Percentiles rank a stretch among this genome's conserved stretches.
Conservation (phyloP, 1,140 invertebrate species). For the Meloidogyne chitwoodi region DNA sequence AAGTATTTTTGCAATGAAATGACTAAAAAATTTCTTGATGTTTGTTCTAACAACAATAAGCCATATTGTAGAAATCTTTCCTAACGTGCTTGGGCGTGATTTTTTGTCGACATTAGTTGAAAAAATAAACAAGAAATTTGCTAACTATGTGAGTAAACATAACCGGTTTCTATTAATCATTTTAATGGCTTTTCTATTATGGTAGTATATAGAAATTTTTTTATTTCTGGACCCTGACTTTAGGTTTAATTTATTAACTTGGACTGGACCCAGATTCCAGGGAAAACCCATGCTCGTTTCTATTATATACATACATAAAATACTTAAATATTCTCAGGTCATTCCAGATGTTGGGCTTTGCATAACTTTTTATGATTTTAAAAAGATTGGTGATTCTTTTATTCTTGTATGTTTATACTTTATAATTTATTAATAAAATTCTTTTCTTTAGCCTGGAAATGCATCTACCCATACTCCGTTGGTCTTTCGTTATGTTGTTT, state of each 20-base stretch:
- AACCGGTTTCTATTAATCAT: background rate
- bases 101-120: conserved; percentile 16
- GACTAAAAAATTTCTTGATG: background rate
- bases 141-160: background rate
- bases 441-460: conserved; percentile 19
- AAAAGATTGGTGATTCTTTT: conserved; percentile 21
- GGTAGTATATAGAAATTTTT: too few relatives aligned
- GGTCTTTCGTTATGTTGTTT: conserved; percentile 24
- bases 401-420: conserved; percentile 10
- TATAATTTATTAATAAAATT: background rate
- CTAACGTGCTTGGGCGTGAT: conserved; percentile 7
- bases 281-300: too few relatives aligned
- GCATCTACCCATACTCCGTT: conserved; percentile 25
- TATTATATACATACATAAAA: too few relatives aligned
- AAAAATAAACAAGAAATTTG: conserved; percentile 10
- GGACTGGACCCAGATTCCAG: too few relatives aligned
- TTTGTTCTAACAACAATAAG: conserved; percentile 19
- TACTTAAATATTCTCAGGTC: conserved; percentile 14
- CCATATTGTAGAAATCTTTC: conserved; percentile 25
- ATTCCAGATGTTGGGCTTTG: conserved; percentile 29
- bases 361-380: conserved; percentile 33
- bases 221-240: too few relatives aligned
- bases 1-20: background rate
- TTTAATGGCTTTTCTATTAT: too few relatives aligned
- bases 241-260: too few relatives aligned